These are phyloP conservation scores for Brachionus plicatilis DNA, from an alignment of 1,140 invertebrate genomes.

Conservation along the genomic window DNA sequence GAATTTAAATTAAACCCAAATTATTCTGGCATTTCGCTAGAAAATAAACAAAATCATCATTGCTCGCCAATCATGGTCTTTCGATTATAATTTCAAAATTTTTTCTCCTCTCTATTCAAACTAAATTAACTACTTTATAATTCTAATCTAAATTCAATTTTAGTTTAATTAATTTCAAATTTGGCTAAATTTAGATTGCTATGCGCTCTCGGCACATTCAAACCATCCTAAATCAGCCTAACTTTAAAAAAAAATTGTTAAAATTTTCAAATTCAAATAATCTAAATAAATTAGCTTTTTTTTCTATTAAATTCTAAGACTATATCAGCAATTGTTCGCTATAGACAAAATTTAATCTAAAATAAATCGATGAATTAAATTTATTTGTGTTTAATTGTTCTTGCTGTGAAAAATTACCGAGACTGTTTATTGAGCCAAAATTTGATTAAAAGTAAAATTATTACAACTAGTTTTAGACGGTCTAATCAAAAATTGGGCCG, in stretches of 20 bases:
- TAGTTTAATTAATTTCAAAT: background rate
- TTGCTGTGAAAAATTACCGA: background rate
- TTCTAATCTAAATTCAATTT: background rate
- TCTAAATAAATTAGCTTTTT: background rate
- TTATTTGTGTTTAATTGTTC: background rate
- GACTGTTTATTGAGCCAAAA: background rate
- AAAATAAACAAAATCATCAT: conserved; percentile 7
- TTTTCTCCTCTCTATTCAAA: background rate
- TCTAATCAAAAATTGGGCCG: background rate
- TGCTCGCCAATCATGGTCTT: background rate
- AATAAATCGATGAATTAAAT: background rate
- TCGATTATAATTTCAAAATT: background rate
- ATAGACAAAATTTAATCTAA: background rate
- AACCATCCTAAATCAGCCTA: background rate
- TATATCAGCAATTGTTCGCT: background rate
- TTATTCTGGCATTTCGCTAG: background rate
- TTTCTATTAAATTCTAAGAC: background rate
- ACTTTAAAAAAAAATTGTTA: background rate
- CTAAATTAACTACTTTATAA: background rate
- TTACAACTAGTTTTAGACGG: background rate
- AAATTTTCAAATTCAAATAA: background rate
- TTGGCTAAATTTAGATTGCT: background rate
- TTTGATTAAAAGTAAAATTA: background rate
- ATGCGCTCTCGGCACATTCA: background rate
- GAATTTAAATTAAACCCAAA: conserved; percentile 11